These are phyloP conservation scores for Pedicia rivosa DNA, from an alignment of 2,888 invertebrate species.

Conservation along the genomic window DNA sequence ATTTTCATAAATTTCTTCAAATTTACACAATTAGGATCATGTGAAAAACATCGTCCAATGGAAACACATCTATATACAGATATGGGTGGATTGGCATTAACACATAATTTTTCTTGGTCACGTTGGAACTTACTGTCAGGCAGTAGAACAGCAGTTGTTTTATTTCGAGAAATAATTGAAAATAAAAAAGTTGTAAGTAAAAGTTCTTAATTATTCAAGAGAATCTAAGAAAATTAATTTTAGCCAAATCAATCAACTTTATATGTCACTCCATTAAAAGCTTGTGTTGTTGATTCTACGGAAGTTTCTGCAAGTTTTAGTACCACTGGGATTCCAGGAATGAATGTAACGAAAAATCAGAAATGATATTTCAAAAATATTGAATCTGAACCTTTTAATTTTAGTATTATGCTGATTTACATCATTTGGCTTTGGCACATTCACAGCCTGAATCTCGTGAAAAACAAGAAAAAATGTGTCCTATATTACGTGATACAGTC, in stretches of 20 bases:
- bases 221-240: constrained; percentile 1
- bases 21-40: no score
- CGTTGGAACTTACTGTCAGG: constrained; percentile 47
- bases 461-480: constrained; percentile 24
- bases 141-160: constrained; percentile 25
- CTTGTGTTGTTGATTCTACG: constrained; percentile 51
- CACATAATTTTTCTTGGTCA: constrained; percentile 70
- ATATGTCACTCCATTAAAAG: constrained; percentile 49
- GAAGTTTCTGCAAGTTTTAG: constrained; percentile 59
- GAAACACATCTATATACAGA: constrained; percentile 64
- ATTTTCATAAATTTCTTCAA: neutral
- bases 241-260: constrained; percentile 31
- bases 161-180: constrained; percentile 27
- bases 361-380: constrained; percentile 13
- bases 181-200: constrained; percentile 24
- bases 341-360: constrained; percentile 15
- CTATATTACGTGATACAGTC: constrained; percentile 26
- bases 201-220: neutral
- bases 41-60: constrained; percentile 52
- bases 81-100: constrained; percentile 54
- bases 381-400: constrained; percentile 15
- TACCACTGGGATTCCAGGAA: constrained; percentile 28
- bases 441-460: constrained; percentile 22
- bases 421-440: constrained; percentile 48
- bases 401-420: constrained; percentile 59